Percentiles rank a stretch among this genome's conserved stretches.
Conservation (phyloP, 2,113 vertebrate species). For the Alectura lathami region DNA sequence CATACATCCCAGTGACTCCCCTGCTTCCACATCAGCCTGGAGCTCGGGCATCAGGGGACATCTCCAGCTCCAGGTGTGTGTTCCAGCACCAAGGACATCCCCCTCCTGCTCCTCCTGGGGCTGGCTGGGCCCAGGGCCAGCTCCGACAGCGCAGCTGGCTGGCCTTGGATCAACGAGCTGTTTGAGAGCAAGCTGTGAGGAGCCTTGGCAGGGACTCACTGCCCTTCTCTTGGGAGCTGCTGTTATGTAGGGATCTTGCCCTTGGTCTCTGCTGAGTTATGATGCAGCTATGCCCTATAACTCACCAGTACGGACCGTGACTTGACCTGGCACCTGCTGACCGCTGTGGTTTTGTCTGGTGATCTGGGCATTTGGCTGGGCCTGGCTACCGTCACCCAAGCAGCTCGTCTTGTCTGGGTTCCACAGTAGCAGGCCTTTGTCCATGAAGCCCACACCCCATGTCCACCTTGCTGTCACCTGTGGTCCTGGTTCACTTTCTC, state of each 20-base stretch:
- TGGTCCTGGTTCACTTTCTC: neutral
- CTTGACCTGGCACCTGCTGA: neutral
- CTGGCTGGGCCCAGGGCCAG: constrained; percentile 36
- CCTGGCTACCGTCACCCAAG: neutral
- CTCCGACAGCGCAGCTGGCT: constrained; percentile 49
- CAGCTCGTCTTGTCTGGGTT: neutral
- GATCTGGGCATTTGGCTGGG: neutral
- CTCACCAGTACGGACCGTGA: neutral
- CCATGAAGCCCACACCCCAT: neutral
- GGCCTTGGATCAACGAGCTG: constrained; percentile 52
- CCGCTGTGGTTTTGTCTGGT: neutral
- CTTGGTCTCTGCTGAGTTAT: neutral
- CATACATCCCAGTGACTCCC: accelerated
- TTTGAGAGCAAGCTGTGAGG: constrained; percentile 48
- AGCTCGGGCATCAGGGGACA: neutral
- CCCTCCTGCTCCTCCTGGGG: neutral
- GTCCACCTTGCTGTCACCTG: neutral
- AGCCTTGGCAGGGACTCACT: neutral
- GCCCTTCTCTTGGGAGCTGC: neutral
- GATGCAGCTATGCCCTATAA: neutral
- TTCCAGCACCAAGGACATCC: neutral
- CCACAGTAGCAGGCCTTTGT: neutral
- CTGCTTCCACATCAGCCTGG: neutral
- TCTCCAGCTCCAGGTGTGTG: constrained; percentile 1
- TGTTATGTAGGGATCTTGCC: neutral